Evolutionary conservation across 2,113 vertebrate genomes (phyloP).

Genomic region (Elachura formosa): DNA sequence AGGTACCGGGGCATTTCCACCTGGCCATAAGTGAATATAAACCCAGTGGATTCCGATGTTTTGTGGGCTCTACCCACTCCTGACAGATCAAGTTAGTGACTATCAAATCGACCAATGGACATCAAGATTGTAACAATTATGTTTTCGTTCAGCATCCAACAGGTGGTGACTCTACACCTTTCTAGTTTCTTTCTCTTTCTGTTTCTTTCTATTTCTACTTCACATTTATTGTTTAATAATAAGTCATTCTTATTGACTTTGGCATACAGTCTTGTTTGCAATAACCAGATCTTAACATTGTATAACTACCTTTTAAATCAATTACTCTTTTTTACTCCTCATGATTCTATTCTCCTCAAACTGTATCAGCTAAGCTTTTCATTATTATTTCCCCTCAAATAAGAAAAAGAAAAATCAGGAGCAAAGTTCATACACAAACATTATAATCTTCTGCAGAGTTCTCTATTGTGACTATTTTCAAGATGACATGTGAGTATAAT

Average conservation of each 20-base stretch:
- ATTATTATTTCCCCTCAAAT: neutral
- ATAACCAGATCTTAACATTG: neutral
- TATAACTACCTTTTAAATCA: neutral
- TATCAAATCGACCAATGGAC: accelerated
- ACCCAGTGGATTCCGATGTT: neutral
- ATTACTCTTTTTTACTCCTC: neutral
- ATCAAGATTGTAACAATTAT: neutral
- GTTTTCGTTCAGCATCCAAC: neutral
- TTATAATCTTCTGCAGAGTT: neutral
- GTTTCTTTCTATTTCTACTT: neutral
- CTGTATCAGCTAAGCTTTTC: neutral
- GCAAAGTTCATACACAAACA: neutral
- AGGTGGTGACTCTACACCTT: neutral
- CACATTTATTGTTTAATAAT: neutral
- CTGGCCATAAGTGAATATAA: neutral
- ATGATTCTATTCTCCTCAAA: neutral
- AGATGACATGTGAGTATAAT: too few species aligned
- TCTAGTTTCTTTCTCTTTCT: neutral
- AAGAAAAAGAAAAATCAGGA: neutral
- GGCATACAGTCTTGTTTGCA: neutral
- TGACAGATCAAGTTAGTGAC: neutral
- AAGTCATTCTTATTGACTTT: neutral
- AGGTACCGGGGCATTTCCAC: neutral
- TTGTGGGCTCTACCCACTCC: neutral
- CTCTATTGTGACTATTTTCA: neutral